Conservation (phyloP, 2,797 vertebrate species). For the Microctenopoma lineatum region DNA sequence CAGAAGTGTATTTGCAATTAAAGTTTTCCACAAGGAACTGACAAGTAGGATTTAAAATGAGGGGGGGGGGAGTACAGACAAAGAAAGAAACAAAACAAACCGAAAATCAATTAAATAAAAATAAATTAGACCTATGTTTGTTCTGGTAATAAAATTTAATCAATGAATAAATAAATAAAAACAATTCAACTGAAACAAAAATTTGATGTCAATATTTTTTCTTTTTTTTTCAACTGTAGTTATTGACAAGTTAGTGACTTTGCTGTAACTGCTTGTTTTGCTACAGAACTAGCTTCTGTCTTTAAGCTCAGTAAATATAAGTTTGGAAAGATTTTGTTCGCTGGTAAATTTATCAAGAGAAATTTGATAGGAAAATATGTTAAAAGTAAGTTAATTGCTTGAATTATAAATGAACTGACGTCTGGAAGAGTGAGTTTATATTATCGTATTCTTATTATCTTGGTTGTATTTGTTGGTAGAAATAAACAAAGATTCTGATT, state of each 20-base stretch:
- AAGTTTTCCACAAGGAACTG: constrained; percentile 70
- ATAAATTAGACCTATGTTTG: constrained; percentile 8
- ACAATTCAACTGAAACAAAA: not conserved
- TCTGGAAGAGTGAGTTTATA: not conserved
- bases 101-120: not conserved
- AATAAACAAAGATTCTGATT: not conserved
- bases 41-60: constrained; percentile 66
- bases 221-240: not conserved
- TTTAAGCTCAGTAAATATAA: not conserved
- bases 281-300: not conserved
- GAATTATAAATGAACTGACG: not conserved
- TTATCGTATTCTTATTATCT: not conserved
- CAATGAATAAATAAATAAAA: not conserved
- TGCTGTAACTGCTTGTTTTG: not conserved
- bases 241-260: not conserved
- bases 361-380: not conserved
- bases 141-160: constrained; percentile 14
- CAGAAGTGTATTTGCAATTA: constrained; percentile 74
- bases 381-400: not conserved
- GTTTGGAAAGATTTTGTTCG: not conserved
- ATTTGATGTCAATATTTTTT: not conserved
- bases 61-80: constrained; percentile 41
- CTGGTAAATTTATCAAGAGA: not conserved
- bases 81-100: constrained; percentile 21
- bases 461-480: not conserved